A percentile compares a stretch with the other conserved stretches of the same genome.
phyloP scores from a whole-genome alignment of 2,797 vertebrate species.

The Sebastes iracundus region DNA sequence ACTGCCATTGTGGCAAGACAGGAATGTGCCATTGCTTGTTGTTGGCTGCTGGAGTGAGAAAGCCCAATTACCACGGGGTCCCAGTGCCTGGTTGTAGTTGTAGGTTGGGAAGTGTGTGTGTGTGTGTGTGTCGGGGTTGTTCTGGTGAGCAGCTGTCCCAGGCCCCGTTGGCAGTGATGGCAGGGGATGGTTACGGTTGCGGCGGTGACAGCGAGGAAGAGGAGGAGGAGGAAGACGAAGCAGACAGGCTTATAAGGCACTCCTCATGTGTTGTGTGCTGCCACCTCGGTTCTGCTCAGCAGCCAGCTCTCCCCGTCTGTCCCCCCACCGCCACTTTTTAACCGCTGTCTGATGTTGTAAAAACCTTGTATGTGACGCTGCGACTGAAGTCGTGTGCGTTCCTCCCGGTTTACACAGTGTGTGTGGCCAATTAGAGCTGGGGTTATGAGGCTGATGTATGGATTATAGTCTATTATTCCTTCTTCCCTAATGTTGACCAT shows the following conservation, averaged over 20 bases:
- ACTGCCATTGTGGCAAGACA: constrained; percentile 80
- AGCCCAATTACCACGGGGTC: constrained; percentile 79
- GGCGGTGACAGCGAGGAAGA: constrained; percentile 57
- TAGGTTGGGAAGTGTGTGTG: constrained; percentile 17
- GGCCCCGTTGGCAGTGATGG: constrained; percentile 62
- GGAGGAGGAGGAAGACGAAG: constrained; percentile 52
- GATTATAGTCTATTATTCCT: constrained; percentile 82
- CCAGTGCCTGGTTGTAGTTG: constrained; percentile 62
- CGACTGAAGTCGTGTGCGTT: constrained; percentile 49
- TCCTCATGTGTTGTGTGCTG: constrained; percentile 68
- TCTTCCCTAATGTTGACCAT: constrained; percentile 78
- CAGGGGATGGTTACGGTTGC: constrained; percentile 58
- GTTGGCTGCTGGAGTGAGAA: constrained; percentile 75
- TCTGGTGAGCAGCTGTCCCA: constrained; percentile 78
- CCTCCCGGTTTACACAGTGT: constrained; percentile 73
- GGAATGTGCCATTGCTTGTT: constrained; percentile 81
- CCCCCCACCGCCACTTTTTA: constrained; percentile 64
- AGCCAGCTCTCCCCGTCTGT: constrained; percentile 65
- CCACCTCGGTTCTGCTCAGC: constrained; percentile 64
- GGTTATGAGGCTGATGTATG: constrained; percentile 81
- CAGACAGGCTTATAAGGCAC: constrained; percentile 67
- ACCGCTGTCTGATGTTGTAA: constrained; percentile 78
- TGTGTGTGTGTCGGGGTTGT: constrained; percentile 48
- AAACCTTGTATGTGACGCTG: constrained; percentile 60
- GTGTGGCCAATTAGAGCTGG: constrained; percentile 85